Percentiles rank a stretch among this genome's conserved stretches.
phyloP scores from a whole-genome alignment of 2,888 invertebrate genomes.

The Anagyrus pseudococci region DNA sequence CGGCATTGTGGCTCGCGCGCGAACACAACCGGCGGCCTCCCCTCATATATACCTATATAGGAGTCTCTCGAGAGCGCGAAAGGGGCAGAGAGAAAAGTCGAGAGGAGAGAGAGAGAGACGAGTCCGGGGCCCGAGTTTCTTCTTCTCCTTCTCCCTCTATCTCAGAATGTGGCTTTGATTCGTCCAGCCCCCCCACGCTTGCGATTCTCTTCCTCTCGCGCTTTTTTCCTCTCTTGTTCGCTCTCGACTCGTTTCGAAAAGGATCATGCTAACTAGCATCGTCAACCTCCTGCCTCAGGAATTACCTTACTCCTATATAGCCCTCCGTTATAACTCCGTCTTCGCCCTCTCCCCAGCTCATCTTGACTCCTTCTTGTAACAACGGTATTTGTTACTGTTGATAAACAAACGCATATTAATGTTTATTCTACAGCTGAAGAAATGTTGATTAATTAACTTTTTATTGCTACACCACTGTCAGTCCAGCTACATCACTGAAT shows the following conservation, averaged over 20 bases:
- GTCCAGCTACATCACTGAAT: no score
- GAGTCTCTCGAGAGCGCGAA: neutral
- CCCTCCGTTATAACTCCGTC: no score
- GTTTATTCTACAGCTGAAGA: no score
- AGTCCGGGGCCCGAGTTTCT: neutral
- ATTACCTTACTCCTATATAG: no score
- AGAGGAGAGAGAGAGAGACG: constrained; percentile 11
- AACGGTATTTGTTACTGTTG: no score
- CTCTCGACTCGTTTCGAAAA: constrained; percentile 35
- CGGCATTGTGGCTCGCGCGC: constrained; percentile 57
- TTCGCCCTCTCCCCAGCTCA: no score
- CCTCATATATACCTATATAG: constrained; percentile 15
- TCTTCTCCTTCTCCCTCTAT: neutral
- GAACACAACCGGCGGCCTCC: constrained; percentile 22
- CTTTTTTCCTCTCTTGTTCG: neutral
- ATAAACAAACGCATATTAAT: no score
- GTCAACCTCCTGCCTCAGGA: constrained; percentile 42
- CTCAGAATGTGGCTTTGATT: constrained; percentile 56
- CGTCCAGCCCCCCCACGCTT: constrained; percentile 38
- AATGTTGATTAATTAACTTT: no score
- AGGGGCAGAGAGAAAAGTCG: neutral
- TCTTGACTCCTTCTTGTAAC: no score
- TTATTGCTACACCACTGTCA: no score
- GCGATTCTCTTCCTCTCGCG: neutral
- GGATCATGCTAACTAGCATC: constrained; percentile 59